Percentiles rank a stretch among this genome's conserved stretches.
Conservation (phyloP, 2,113 vertebrate species). For the Anguilla rostrata region DNA sequence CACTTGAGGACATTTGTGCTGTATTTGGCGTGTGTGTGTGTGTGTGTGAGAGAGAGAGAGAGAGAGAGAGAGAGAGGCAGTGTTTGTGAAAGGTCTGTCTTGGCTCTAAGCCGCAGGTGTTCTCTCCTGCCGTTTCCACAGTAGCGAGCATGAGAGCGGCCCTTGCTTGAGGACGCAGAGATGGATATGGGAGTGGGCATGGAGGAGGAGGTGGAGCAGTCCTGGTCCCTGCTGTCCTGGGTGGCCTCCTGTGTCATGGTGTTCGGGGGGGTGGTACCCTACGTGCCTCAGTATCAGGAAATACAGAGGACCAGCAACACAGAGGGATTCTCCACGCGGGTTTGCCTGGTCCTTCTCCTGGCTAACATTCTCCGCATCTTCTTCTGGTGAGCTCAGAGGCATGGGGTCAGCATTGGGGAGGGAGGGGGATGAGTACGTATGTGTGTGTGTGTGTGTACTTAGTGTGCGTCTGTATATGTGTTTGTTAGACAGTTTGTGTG, state of each 20-base stretch:
- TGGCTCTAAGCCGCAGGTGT: neutral
- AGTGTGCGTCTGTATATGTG: neutral
- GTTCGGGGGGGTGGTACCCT: conserved; percentile 72
- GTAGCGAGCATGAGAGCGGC: neutral
- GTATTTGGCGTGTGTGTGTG: neutral
- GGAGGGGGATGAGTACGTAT: neutral
- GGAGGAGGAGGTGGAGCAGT: conserved; percentile 41
- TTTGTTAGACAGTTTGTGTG: neutral
- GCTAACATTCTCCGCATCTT: conserved; percentile 80
- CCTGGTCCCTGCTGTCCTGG: conserved; percentile 66
- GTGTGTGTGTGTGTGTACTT: neutral
- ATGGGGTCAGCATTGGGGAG: neutral
- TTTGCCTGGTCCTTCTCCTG: conserved; percentile 76
- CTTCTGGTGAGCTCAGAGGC: conserved; percentile 70
- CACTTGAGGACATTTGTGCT: neutral
- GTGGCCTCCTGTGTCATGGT: conserved; percentile 72
- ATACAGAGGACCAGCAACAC: conserved; percentile 68
- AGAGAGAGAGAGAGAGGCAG: neutral
- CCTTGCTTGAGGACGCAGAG: neutral
- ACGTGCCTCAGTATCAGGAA: conserved; percentile 77
- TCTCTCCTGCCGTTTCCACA: neutral
- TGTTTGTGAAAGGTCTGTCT: neutral
- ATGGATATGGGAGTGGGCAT: conserved; percentile 44
- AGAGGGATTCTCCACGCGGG: conserved; percentile 77
- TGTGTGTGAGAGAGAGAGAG: neutral